These are phyloP conservation scores for Petrolisthes manimaculis DNA, from an alignment of 2,888 invertebrate genomes.

Conservation along the genomic window DNA sequence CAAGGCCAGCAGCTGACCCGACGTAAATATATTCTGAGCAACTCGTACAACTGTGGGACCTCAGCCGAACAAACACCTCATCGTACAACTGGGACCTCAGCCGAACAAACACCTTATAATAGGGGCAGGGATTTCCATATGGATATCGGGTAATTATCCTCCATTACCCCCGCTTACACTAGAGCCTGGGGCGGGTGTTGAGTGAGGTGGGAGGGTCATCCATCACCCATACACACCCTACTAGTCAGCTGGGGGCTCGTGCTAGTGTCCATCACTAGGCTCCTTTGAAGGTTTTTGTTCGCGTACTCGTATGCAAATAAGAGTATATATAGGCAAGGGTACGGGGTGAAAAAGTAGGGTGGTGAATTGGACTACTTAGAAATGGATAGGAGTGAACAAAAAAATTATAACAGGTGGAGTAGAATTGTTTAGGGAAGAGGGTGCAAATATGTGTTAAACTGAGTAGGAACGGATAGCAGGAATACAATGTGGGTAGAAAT, in stretches of 20 bases:
- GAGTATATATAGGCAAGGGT: not conserved
- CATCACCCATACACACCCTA: constrained; percentile 37
- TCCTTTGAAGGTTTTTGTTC: not conserved
- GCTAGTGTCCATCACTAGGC: not conserved
- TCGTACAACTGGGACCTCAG: not conserved
- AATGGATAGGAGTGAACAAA: too few species aligned
- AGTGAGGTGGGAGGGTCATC: not conserved
- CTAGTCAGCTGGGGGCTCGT: not conserved
- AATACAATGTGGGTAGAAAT: too few species aligned
- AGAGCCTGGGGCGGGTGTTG: not conserved
- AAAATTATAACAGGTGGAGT: too few species aligned
- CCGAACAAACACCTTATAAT: constrained; percentile 8
- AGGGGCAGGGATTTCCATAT: constrained; percentile 29
- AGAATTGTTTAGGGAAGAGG: too few species aligned
- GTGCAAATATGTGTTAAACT: too few species aligned
- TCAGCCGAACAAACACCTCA: constrained; percentile 8
- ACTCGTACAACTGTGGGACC: not conserved
- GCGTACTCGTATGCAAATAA: not conserved
- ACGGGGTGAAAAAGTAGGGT: not conserved
- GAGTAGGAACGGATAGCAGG: too few species aligned
- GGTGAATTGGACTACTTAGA: too few species aligned
- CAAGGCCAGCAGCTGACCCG: too few species aligned
- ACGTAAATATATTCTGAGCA: not conserved
- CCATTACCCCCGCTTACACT: constrained; percentile 28
- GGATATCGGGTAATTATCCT: constrained; percentile 42